A percentile compares a stretch with the other conserved stretches of the same genome.
phyloP scores from a whole-genome alignment of 2,113 vertebrate genomes.

The Calonectris borealis region DNA sequence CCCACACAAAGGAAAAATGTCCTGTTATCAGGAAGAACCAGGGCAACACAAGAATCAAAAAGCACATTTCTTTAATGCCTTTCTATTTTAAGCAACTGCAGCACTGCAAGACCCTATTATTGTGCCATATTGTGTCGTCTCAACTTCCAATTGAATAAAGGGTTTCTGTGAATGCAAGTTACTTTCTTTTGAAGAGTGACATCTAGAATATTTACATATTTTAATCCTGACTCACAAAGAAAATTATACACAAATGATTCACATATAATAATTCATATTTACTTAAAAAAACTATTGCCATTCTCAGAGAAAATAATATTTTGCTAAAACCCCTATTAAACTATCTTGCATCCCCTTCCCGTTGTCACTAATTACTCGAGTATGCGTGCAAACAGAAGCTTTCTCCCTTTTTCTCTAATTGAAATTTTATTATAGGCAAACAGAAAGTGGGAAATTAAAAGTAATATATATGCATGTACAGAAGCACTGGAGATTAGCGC shows the following conservation, averaged over 20 bases:
- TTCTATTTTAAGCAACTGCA: not conserved
- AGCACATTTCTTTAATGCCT: not conserved
- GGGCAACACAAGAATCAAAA: not conserved
- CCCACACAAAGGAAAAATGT: not conserved
- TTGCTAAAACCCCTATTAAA: slow-evolving; percentile 58
- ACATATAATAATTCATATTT: slow-evolving; percentile 2
- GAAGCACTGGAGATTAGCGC: not conserved
- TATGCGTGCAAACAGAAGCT: slow-evolving; percentile 42
- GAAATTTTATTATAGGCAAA: slow-evolving; percentile 66
- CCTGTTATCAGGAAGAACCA: not conserved
- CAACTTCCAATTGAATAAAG: not conserved
- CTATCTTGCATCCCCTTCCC: not conserved
- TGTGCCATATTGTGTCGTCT: not conserved
- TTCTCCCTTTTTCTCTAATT: slow-evolving; percentile 48
- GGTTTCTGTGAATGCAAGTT: not conserved
- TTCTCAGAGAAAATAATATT: slow-evolving; percentile 38
- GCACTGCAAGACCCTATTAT: not conserved
- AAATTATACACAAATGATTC: not conserved
- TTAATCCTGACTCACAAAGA: not conserved
- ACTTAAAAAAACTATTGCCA: not conserved
- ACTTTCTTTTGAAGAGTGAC: not conserved
- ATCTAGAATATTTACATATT: slow-evolving; percentile 4
- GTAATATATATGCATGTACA: slow-evolving; percentile 26
- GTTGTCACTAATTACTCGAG: slow-evolving; percentile 49
- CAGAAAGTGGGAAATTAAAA: slow-evolving; percentile 53